Conservation (phyloP, 2,888 invertebrate genomes). For the Drosophila nr. medialis region DNA sequence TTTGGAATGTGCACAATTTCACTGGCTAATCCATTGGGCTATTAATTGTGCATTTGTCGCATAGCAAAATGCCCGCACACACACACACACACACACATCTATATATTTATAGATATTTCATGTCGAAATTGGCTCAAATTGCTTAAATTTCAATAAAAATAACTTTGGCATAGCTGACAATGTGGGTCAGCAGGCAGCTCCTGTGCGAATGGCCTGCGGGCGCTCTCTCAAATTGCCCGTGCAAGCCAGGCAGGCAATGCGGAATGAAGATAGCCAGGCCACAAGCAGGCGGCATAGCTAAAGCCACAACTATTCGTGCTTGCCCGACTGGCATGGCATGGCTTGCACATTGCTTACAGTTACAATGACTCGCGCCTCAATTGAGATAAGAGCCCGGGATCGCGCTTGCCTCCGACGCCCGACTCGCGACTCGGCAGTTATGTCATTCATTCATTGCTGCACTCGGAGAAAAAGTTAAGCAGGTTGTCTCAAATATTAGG, state of each 20-base stretch:
- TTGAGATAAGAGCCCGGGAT: slow-evolving; percentile 68
- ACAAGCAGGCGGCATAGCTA: slow-evolving; percentile 17
- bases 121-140: slow-evolving; percentile 67
- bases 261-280: slow-evolving; percentile 17
- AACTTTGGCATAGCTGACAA: slow-evolving; percentile 57
- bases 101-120: slow-evolving; percentile 19
- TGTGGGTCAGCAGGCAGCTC: slow-evolving; percentile 61
- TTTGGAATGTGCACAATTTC: slow-evolving; percentile 62
- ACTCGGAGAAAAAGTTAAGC: slow-evolving; percentile 18
- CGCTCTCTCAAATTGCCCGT: slow-evolving; percentile 71
- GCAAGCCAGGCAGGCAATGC: slow-evolving; percentile 18
- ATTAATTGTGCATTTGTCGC: slow-evolving; percentile 74
- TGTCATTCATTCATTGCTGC: slow-evolving; percentile 61
- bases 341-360: slow-evolving; percentile 65
- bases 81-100: neutral
- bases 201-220: slow-evolving; percentile 71
- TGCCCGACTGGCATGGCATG: slow-evolving; percentile 32
- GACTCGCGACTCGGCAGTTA: slow-evolving; percentile 52
- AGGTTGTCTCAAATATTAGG: neutral
- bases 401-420: slow-evolving; percentile 18
- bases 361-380: slow-evolving; percentile 72
- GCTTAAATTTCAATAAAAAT: slow-evolving; percentile 74
- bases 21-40: slow-evolving; percentile 48
- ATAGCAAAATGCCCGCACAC: slow-evolving; percentile 24
- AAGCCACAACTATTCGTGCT: slow-evolving; percentile 11